Evolutionary conservation across 2,113 vertebrate genomes (phyloP), one percentile per base, ranked within the genome.

Genomic region (Ceyx cyanopectus): DNA sequence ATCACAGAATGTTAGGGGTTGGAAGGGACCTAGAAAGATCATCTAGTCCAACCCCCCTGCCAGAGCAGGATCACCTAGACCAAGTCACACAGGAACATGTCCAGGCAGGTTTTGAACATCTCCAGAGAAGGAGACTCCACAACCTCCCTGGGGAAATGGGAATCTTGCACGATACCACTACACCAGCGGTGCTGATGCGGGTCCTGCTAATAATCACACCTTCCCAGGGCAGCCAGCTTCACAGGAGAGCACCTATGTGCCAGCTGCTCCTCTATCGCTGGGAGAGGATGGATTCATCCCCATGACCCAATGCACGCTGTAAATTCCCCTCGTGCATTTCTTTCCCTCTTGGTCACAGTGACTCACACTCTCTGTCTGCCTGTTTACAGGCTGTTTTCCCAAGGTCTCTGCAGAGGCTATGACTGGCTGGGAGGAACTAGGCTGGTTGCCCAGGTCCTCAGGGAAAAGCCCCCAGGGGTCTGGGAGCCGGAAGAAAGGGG

Each of bases 301-400:
- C 88, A 37, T 79, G 90, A 90, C 83, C 88, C 91, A 84, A 85
- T 0, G 8, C 65, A 70, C 1, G 15, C 89, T 56, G 51, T 22
- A 81, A 93, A 95, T 93, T 92, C 91, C 91, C 92, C 89, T 92
- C 10, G 1, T 58, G 72, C 60, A 45, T 89, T 86, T 46, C 51
- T 89, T 93, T 95, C 89, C 78, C 89, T 92, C 92, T 74, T 4
- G 8, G 83, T 57, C 30, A 7, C 86, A 23, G 93, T 96, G 96
- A 96, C 90, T 94, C 96, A 96, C 6, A 24, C 79, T 96, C 87
- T 94, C 89, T 26, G 12, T 46, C 89, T 70, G 91, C 91, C 85
- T 93, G 91, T 95, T 94, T 89, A 96, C 79, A 74, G 85, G 43
- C 89, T 80, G 72, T 73, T 92, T 93, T 96, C 87, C 89, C 95